These are phyloP conservation scores for Lytechinus pictus DNA, from an alignment of 35 echinoderm and acorn worm genomes.

Conservation along the genomic window DNA sequence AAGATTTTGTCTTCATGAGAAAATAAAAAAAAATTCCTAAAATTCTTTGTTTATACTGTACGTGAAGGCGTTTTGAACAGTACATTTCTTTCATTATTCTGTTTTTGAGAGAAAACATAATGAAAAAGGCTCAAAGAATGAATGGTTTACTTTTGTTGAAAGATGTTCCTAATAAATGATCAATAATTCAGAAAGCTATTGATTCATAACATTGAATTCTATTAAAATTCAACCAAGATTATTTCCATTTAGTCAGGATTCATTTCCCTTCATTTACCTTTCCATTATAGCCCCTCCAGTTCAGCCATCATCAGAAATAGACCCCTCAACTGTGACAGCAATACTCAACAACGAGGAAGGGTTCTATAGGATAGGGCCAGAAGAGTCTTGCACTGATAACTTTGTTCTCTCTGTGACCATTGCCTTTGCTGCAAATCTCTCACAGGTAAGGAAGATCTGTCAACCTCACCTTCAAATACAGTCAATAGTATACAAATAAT, in stretches of 20 bases:
- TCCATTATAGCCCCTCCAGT: not conserved
- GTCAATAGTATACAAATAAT: no score
- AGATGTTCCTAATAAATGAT: no score
- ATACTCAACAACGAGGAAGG: constrained; percentile 81
- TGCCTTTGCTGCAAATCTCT: constrained; percentile 82
- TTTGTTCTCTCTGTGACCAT: constrained; percentile 94
- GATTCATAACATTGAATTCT: no score
- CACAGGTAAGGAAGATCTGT: constrained; percentile 67
- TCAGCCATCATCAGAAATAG: constrained; percentile 50
- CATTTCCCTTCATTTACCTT: not conserved
- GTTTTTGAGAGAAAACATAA: not conserved
- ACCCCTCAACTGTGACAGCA: constrained; percentile 59
- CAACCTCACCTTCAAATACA: no score
- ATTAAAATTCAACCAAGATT: no score
- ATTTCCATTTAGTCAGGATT: no score
- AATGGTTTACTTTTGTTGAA: no score
- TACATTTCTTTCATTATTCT: not conserved
- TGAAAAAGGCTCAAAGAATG: not conserved
- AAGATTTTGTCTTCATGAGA: no score
- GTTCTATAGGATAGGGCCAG: constrained; percentile 86
- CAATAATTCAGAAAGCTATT: no score
- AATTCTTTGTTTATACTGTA: no score
- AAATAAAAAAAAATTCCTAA: no score
- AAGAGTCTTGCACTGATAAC: constrained; percentile 74
- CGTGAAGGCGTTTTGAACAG: not conserved